Evolutionary conservation across 2,888 invertebrate species (phyloP), one percentile per base, ranked within the genome.

Genomic region (Lasiommata megera): DNA sequence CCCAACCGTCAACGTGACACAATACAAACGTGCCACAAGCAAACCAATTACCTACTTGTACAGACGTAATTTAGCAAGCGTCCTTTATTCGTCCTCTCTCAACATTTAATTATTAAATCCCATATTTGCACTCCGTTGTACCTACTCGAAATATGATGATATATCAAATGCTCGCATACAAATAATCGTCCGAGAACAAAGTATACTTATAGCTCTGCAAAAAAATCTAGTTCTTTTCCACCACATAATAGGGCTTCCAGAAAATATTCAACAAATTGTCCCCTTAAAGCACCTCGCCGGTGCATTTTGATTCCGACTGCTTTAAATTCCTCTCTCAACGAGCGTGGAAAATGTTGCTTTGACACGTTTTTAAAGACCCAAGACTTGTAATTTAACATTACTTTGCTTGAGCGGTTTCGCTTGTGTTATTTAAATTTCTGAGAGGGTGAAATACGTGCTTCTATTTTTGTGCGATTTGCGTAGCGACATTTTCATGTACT

Each of bases 261-360:
- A 48, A 58, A 62, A 58, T 52, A 54, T 57, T 53, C 48, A 54
- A 53, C 52, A 47, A 62, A 56, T 58, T 54, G 60, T 56, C 47
- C 41, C 23, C 52, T 58, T 54, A 47, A 17, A 48, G 54, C 31
- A 50, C n/a, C n/a, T n/a, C 50, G 54, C 46, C 43, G 47, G 47
- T 56, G 53, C 56, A 41, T 63, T 61, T 44, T 31, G 38, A 63
- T 64, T 57, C 58, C 56, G 47, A 60, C 60, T 57, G 53, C 34
- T 62, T 65, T 62, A 63, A 59, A 69, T 71, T 69, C 61, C 51
- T 17, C 53, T 46, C 56, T 47, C 29, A 59, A 51, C 53, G 37
- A 66, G 65, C 64, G 43, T 56, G 48, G 62, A 61, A 65, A 65
- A 68, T 65, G 65, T 60, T 46, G 63, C 64, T 67, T 63, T 69